Evolutionary conservation across 2,113 vertebrate species (phyloP).

Genomic region (Rhinichthys klamathensis): DNA sequence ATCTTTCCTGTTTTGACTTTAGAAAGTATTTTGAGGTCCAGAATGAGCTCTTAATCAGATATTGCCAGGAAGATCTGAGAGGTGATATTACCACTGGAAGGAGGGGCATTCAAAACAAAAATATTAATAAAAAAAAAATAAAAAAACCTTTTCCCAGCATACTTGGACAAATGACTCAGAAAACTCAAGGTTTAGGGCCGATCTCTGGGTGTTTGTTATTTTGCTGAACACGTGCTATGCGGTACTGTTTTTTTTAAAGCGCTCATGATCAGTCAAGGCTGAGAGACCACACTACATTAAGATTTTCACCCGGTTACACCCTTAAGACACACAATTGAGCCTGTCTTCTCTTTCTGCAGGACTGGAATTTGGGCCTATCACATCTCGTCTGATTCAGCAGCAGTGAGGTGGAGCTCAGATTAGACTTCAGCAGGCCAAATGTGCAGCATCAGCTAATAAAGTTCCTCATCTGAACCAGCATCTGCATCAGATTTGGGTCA

Average conservation of each 20-base stretch:
- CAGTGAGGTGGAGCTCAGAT: slow-evolving; percentile 36
- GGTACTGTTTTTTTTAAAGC: slow-evolving; percentile 37
- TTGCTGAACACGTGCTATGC: slow-evolving; percentile 32
- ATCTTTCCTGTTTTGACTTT: slow-evolving; percentile 11
- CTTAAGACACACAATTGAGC: slow-evolving; percentile 58
- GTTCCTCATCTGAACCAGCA: slow-evolving; percentile 32
- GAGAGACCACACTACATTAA: slow-evolving; percentile 54
- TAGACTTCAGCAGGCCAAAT: slow-evolving; percentile 47
- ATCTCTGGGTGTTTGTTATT: slow-evolving; percentile 18
- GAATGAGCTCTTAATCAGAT: slow-evolving; percentile 1
- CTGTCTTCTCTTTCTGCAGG: slow-evolving; percentile 37
- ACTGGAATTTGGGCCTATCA: slow-evolving; percentile 46
- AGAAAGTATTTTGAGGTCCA: not conserved
- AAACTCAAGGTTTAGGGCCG: not conserved
- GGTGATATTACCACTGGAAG: slow-evolving; percentile 10
- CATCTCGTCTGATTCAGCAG: slow-evolving; percentile 56
- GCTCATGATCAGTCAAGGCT: slow-evolving; percentile 56
- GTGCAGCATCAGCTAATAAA: slow-evolving; percentile 41
- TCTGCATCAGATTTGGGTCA: slow-evolving; percentile 33
- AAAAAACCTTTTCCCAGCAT: slow-evolving; percentile 23
- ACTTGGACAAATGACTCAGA: slow-evolving; percentile 35
- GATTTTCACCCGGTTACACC: slow-evolving; percentile 57
- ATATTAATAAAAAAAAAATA: slow-evolving; percentile 1
- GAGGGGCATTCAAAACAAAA: slow-evolving; percentile 3
- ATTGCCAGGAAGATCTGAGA: slow-evolving; percentile 13